Evolutionary conservation across 2,888 invertebrate species (phyloP), one percentile per base, ranked within the genome.

Genomic region (Perizoma affinitatum): DNA sequence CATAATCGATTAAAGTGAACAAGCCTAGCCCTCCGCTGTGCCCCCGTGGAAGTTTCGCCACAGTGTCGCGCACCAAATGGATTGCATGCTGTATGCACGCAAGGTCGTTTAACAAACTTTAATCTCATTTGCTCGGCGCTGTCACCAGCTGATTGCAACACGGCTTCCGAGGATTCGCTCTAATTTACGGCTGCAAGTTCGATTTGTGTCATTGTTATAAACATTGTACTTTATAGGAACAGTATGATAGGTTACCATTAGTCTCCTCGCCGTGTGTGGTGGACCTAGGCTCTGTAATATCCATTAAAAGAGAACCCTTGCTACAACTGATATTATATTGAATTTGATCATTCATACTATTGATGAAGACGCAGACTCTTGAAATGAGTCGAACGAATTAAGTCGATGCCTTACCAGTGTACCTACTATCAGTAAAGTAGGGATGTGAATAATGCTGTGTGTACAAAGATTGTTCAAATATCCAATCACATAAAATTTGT

Each of bases 71-170:
- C 76, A 68, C 79, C 83, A 86, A 86, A 89, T 86, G 86, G 84
- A 87, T 87, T 84, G 84, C 85, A 83, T 58, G 63, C 53, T 60
- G 55, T 61, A 61, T 58, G 58, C 65, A 84, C 80, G 83, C 87
- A 84, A 88, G 85, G 86, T 85, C 85, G 87, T 87, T 90, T 86
- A 88, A 84, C 88, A 87, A 88, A 90, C 83, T 90, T 88, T 88
- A 90, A 90, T 89, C 87, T 83, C 82, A 85, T 88, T 90, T 85
- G 80, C 80, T 76, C 77, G 74, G 80, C 78, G 76, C 82, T 83
- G 86, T 87, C 86, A 78, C 76, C 83, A 72, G 74, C 78, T 82
- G 83, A 83, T 84, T 86, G 84, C 84, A 74, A 80, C 78, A 78
- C 70, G 71, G 76, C 73, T 72, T 73, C 72, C 75, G 82, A 82